Conservation (phyloP, 2,888 invertebrate species). For the Himalopsyche anomala region DNA sequence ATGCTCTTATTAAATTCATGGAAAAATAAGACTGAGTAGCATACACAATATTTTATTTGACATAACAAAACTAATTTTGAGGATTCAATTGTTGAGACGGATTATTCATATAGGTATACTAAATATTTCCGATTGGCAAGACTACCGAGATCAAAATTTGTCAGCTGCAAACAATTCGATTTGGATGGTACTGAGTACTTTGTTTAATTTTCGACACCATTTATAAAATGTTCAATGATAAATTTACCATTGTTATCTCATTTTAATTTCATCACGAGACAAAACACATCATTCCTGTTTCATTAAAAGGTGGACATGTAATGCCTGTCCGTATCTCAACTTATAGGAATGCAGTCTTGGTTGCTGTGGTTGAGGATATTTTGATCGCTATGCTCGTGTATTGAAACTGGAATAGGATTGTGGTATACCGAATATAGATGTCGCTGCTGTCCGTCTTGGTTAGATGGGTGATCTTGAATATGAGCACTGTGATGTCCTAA, state of each 20-base stretch:
- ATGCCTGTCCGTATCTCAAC: constrained; percentile 57
- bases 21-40: neutral
- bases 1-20: neutral
- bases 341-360: constrained; percentile 65
- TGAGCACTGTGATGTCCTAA: constrained; percentile 45
- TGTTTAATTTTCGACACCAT: neutral
- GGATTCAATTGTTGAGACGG: constrained; percentile 9
- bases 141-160: neutral
- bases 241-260: neutral
- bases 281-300: constrained; percentile 28
- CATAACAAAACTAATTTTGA: constrained; percentile 1
- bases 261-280: neutral
- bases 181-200: constrained; percentile 36
- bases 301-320: constrained; percentile 41
- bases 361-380: constrained; percentile 58
- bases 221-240: neutral
- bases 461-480: constrained; percentile 51
- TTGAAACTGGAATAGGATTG: constrained; percentile 55
- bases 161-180: constrained; percentile 11
- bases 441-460: constrained; percentile 52
- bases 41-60: neutral
- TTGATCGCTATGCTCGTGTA: constrained; percentile 61
- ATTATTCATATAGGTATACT: constrained; percentile 12
- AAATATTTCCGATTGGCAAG: neutral
- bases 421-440: constrained; percentile 61